Percentiles rank a stretch among this genome's conserved stretches.
phyloP scores from a whole-genome alignment of 2,113 vertebrate genomes.

The Mixornis gularis region DNA sequence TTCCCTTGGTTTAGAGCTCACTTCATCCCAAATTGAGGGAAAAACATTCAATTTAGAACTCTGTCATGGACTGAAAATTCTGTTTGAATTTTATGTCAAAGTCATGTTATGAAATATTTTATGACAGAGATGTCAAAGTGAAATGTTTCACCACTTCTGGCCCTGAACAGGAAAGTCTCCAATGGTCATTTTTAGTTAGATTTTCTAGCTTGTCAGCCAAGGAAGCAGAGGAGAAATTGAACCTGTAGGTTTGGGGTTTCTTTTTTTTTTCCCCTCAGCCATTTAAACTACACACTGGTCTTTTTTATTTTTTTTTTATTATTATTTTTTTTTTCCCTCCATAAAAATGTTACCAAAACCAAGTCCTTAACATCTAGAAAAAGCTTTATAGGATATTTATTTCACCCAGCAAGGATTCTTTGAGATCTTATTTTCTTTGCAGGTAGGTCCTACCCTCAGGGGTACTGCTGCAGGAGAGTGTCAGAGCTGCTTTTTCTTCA shows the following conservation, averaged over 20 bases:
- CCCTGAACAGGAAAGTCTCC: not conserved
- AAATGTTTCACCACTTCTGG: not conserved
- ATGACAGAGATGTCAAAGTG: not conserved
- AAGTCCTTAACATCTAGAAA: not conserved
- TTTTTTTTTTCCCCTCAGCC: not conserved
- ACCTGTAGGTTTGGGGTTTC: not conserved
- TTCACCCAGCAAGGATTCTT: not conserved
- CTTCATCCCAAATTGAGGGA: not conserved
- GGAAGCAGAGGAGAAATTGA: not conserved
- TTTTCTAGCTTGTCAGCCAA: not conserved
- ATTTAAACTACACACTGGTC: not conserved
- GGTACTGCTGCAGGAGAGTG: not conserved
- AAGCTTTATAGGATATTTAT: not conserved
- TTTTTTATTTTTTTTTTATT: not conserved
- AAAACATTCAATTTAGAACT: not conserved
- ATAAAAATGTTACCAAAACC: not conserved
- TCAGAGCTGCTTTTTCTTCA: not conserved
- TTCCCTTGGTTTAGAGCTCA: not conserved
- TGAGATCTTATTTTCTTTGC: not conserved
- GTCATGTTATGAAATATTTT: not conserved
- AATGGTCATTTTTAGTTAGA: not conserved
- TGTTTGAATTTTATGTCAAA: not conserved
- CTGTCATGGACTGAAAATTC: not conserved
- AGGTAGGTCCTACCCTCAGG: not conserved
- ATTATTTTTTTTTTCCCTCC: not conserved